Base-by-base conservation (phyloP, 2,113 vertebrate genomes). In the Semnornis frantzii region DNA sequence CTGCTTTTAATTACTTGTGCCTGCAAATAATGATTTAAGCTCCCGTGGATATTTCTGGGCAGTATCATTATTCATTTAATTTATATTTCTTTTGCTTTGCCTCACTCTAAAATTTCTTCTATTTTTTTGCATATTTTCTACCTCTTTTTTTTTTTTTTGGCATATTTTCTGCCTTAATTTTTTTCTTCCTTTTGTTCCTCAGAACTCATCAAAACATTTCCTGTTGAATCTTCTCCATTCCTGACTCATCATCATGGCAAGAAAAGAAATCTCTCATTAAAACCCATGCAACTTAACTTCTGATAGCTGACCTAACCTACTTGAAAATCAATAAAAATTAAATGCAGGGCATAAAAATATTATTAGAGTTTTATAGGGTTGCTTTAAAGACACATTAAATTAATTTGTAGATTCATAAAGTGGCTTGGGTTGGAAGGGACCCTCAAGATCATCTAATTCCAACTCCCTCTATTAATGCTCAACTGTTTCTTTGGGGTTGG, bases 311-410 rank as follows among this genome's bases (percentile, higher is more conserved):
- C 69, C 73, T 39, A 73, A n/a, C n/a, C 80, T 46, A n/a, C 57
- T 62, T 46, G 73, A 95, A 96, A 96, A 96, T 96, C 95, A 72
- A 95, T 94, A 73, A 84, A 78, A 89, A 94, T 93, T 93, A 94
- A 96, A 55, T 76, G 10, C 10, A 5, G 50, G 30, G 15, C 95
- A 85, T 95, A 96, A 96, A 97, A 96, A 87, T 90, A 94, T 92
- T 90, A 94, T 93, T 73, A 84, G 50, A 46, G 17, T 89, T 95
- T 92, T 93, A 95, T 19, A 19, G 52, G 69, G 68, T 72, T 94
- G 92, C 65, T 95, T 95, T 68, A 85, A 71, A 83, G 70, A 5
- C 62, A 59, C 10, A 14, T 94, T 91, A 95, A 96, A 95, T 52
- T 13, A 24, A 52, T 52, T 52, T 24, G 23, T 23, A 50, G 21